These are phyloP conservation scores for Phycodurus eques DNA, from an alignment of 2,113 vertebrate species.

Conservation along the genomic window DNA sequence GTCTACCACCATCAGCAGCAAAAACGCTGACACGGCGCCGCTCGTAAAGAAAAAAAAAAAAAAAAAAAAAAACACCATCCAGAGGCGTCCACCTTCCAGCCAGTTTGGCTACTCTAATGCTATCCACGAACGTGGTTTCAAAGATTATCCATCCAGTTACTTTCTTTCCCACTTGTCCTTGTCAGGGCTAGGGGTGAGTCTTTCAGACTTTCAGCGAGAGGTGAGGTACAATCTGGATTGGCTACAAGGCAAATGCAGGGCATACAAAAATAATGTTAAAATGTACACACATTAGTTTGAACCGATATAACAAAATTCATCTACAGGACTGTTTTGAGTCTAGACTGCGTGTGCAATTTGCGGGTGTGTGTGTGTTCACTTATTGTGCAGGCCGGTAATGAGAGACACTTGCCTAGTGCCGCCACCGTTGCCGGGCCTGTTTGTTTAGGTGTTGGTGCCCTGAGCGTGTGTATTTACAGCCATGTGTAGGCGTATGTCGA, in stretches of 20 bases:
- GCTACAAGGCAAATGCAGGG: not conserved
- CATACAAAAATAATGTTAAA: not conserved
- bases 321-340: not conserved
- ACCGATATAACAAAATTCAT: not conserved
- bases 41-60: conserved; percentile 31
- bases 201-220: too few species aligned
- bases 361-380: not conserved
- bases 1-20: conserved; percentile 33
- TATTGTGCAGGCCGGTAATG: conserved; percentile 56
- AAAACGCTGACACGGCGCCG: conserved; percentile 47
- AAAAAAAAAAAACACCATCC: conserved; percentile 28
- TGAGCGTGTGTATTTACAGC: conserved; percentile 36
- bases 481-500: conserved; percentile 32
- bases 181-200: too few species aligned
- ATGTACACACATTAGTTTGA: not conserved
- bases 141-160: not conserved
- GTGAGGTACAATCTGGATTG: not conserved
- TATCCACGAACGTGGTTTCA: not conserved
- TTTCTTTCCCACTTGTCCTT: not conserved
- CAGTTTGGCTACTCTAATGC: not conserved
- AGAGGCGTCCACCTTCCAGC: conserved; percentile 35
- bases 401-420: conserved; percentile 53
- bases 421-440: conserved; percentile 29
- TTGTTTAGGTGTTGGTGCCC: conserved; percentile 58
- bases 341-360: too few species aligned